Conservation (phyloP, 2,113 vertebrate species). For the Gadus chalcogrammus region DNA sequence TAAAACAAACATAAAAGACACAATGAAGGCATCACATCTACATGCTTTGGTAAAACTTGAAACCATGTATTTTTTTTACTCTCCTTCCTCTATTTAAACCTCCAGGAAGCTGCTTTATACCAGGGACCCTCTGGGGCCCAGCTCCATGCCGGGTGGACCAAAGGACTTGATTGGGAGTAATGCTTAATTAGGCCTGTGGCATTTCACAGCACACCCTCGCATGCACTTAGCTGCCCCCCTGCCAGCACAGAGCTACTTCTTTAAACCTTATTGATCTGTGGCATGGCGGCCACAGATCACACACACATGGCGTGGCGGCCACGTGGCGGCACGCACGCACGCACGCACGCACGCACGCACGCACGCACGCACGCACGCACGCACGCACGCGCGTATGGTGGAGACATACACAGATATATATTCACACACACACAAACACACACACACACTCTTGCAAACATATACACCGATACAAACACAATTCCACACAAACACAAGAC, state of each 20-base stretch:
- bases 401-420: too few species aligned
- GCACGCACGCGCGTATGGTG: background rate
- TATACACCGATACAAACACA: too few species aligned
- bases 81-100: conserved; percentile 27
- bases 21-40: too few species aligned
- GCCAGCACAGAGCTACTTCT: conserved; percentile 36
- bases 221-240: conserved; percentile 44
- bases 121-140: conserved; percentile 24
- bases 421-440: too few species aligned
- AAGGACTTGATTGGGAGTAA: conserved; percentile 57
- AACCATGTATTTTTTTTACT: conserved; percentile 10
- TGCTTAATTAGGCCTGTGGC: conserved; percentile 63
- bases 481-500: too few species aligned
- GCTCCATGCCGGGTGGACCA: conserved; percentile 48
- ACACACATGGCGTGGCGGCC: too few species aligned
- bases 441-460: too few species aligned
- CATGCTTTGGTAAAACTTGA: background rate
- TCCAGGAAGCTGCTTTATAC: conserved; percentile 5
- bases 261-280: conserved; percentile 56
- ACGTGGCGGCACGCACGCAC: too few species aligned
- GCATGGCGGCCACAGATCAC: conserved; percentile 19
- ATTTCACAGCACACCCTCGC: conserved; percentile 49
- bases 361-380: too few species aligned
- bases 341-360: conserved; percentile 2
- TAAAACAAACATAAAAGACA: too few species aligned